Evolutionary conservation across 2,888 invertebrate genomes (phyloP), one percentile per base, ranked within the genome.

Genomic region (Acleris laterana): DNA sequence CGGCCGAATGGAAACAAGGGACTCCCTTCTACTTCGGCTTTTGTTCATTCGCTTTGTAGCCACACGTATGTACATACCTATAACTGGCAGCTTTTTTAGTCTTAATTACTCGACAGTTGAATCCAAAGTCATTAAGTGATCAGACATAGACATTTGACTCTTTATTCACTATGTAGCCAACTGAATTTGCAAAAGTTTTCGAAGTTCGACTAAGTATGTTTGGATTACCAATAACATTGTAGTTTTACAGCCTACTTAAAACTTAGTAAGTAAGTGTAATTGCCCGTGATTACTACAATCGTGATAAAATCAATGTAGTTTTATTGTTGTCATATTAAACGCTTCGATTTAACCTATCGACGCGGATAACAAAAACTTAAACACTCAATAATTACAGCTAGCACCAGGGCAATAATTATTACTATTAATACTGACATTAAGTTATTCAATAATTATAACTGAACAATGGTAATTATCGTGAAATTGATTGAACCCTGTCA

Each of bases 1-100:
- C 80, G 77, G 76, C 76, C 83, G 81, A 83, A 84, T 85, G 82
- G 84, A 87, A 83, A 84, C 85, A 84, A 83, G 84, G 82, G 81
- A 83, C 79, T 79, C 76, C 80, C 80, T 83, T 80, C 82, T 81
- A 79, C 78, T 81, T 84, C 74, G 74, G 74, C 78, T 82, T 84
- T 84, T 86, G 84, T 86, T 83, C 79, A 78, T 76, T 78, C 74
- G 76, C 79, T 80, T 73, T 73, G 72, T 77, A 71, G 74, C 66
- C 55, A 32, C 63, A 70, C 62, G 65, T 63, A 69, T 63, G 65
- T 63, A 69, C 44, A 62, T 57, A 59, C n/a, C n/a, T 58, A 55
- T n/a, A 25, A 22, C 57, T 61, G 62, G 57, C 22, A 59, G 57
- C 55, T 61, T 66, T 61, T 66, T 66, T 61, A 62, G 51, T 66